Conservation (phyloP, 2,888 invertebrate species). For the Trimorus sp. region DNA sequence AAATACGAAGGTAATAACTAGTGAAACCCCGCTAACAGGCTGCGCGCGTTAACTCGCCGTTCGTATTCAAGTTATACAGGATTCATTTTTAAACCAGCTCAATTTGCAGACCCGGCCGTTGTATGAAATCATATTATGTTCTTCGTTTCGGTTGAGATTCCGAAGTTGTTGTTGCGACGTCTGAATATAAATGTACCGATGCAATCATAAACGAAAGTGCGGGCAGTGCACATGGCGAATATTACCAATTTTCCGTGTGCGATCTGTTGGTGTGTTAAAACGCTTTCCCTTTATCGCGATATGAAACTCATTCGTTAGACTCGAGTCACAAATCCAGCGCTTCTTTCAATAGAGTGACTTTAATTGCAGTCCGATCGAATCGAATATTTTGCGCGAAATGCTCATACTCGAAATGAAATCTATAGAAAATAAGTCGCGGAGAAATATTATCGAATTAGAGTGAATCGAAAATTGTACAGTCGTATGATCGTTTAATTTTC, state of each 20-base stretch:
- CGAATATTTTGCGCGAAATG: constrained; percentile 4
- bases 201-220: background rate
- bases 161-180: constrained; percentile 2
- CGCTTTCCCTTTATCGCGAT: too few relatives aligned
- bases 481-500: background rate
- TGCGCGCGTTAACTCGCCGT: background rate
- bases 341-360: background rate
- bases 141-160: constrained; percentile 23
- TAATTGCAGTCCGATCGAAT: background rate
- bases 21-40: constrained; percentile 1
- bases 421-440: background rate
- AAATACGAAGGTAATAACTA: constrained; percentile 4
- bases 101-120: constrained; percentile 17
- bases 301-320: background rate
- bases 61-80: constrained; percentile 14
- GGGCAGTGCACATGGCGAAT: background rate
- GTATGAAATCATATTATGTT: constrained; percentile 23
- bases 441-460: constrained; percentile 14
- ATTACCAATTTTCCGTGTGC: background rate
- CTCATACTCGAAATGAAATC: constrained; percentile 8
- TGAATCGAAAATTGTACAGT: background rate
- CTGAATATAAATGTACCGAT: constrained; percentile 10
- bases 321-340: too few relatives aligned
- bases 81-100: constrained; percentile 34
- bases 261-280: background rate